Percentiles rank a stretch among this genome's conserved stretches.
Conservation (phyloP, 2,113 vertebrate species). For the Cricetomys ansorgei region DNA sequence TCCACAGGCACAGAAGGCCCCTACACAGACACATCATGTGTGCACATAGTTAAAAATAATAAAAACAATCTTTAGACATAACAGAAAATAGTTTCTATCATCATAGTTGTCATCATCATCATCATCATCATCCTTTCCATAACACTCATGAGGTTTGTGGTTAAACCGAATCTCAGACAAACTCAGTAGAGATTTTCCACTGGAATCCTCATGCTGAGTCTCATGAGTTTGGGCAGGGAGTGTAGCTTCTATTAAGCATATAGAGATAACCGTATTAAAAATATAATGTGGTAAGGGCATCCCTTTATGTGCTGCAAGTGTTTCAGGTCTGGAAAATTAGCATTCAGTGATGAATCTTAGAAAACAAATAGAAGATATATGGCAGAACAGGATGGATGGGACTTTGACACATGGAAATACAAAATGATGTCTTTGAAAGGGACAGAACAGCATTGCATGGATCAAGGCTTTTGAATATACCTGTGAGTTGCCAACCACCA, state of each 20-base stretch:
- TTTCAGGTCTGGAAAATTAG: slow-evolving; percentile 52
- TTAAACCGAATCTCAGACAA: background rate
- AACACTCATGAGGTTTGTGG: background rate
- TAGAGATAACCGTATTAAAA: background rate
- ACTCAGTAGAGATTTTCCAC: background rate
- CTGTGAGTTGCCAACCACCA: background rate
- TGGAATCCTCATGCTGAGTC: background rate
- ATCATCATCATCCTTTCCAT: background rate
- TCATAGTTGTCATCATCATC: background rate
- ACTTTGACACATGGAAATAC: background rate
- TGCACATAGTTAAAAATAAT: background rate
- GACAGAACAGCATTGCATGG: background rate
- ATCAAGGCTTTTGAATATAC: background rate
- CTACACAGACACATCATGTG: too few relatives aligned
- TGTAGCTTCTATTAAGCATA: background rate
- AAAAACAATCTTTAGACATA: background rate
- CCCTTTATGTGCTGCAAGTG: background rate
- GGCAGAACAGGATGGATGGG: background rate
- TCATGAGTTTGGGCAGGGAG: background rate
- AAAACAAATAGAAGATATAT: background rate
- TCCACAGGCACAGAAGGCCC: background rate
- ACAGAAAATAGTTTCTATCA: background rate
- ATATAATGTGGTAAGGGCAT: background rate
- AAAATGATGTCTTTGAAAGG: background rate
- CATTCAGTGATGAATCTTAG: background rate